Base-by-base conservation (phyloP, 2,113 vertebrate species). In the Cygnus buccinator region DNA sequence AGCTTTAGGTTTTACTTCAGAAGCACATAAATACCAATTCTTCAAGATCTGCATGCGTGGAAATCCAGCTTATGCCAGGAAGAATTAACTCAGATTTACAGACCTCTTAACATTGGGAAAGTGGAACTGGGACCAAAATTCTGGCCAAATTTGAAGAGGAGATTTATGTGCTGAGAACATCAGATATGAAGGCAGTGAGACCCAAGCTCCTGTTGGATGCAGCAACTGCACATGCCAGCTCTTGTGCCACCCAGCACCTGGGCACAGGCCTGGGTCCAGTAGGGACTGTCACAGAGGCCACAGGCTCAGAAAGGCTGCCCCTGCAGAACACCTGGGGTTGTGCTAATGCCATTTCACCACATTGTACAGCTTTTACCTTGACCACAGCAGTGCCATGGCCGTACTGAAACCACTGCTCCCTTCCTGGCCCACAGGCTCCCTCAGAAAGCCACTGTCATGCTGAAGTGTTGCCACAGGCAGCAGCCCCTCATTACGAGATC, bases 361-460 rank as follows among this genome's bases (percentile, higher is more conserved):
- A 23, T 70, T 4, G 50, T 7, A 26, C 2, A 0, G 7, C 17
- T 80, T 46, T 63, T 92, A 22, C 55, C 35, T 3, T 1, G 35
- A 2, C 3, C 7, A 37, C 17, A 74, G 55, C 16, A 6, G 28
- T 74, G 22, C 48, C 84, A 50, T 10, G 76, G 72, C 13, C 23
- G 33, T 6, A 0, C 5, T 3, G 6, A 87, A 82, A 33, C 39
- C 48, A 82, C 4, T 0, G 0, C 9, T 83, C 41, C 44, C 10
- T 46, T 78, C 17, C 35, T 8, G 65, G 68, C 8, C 7, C 4
- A 2, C 1, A 0, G 28, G 39, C 13, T 80, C 46, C 44, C 9
- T 62, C 2, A 0, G 52, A 81, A 81, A 89, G 43, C 12, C 3
- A 1, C 26, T 18, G 43, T 28, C 19, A 3, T 2, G 2, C 33